Evolutionary conservation across 2,797 vertebrate genomes (phyloP), one percentile per base, ranked within the genome.

Genomic region (Cuniculus paca): DNA sequence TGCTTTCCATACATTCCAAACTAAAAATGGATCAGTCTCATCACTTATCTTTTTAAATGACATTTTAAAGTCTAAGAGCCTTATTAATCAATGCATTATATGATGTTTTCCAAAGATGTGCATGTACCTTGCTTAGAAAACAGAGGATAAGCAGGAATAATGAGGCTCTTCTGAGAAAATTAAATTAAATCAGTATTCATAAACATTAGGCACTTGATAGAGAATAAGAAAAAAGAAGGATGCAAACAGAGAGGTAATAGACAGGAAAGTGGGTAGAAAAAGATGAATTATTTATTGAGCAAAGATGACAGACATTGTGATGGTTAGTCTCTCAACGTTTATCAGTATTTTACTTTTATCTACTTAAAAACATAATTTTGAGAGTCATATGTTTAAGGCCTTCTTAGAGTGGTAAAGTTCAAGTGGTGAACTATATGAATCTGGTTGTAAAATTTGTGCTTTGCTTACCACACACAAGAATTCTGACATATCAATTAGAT

Each of bases 61-160:
- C 24, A 96, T 97, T 98, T 97, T 48, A 90, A 97, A 96, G 96
- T 94, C 20, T 87, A 65, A 97, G 31, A 65, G 14, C 16, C 26
- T 14, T 95, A 93, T 96, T 98, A 97, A 95, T 96, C 65, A 56
- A 1, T 91, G 68, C 3, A 94, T 95, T 91, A 8, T 90, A 5
- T 52, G 11, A 22, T 81, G 60, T 56, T 93, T 97, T 95, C 19
- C 39, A 94, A 93, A 96, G 24, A 31, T 97, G 87, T 91, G 11
- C 5, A 54, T 83, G 20, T 2, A 86, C 0, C 2, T 97, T 97
- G 86, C 39, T 96, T 68, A 70, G 90, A 96, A 97, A 97, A 86
- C 1, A 88, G 34, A 85, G 52, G 70, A 96, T 0, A 10, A 1
- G 0, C 31, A 68, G 65, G 77, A 4, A 36, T 70, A 87, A 91